phyloP scores from a whole-genome alignment of 2,888 invertebrate genomes.

The Neocrepidodera transversa region DNA sequence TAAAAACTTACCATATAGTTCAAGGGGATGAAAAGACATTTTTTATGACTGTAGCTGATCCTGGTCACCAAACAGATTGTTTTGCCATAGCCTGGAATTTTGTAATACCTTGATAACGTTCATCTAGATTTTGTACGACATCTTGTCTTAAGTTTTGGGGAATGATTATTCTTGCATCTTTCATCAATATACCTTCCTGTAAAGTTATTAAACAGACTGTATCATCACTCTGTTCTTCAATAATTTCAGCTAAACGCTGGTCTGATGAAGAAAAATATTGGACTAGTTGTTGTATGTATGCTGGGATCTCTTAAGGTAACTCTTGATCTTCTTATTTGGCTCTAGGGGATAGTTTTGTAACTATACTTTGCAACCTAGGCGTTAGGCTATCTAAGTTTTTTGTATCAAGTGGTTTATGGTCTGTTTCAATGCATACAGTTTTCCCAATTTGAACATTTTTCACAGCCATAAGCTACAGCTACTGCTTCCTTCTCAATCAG shows the following conservation, averaged over 20 bases:
- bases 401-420: conserved; percentile 16
- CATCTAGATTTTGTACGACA: conserved; percentile 36
- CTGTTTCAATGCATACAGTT: not conserved
- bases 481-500: conserved; percentile 32
- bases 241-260: not conserved
- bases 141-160: conserved; percentile 32
- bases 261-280: no score
- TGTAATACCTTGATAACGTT: conserved; percentile 39
- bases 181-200: conserved; percentile 22
- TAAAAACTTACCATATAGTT: no score
- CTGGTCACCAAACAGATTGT: conserved; percentile 40
- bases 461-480: conserved; percentile 31
- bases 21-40: no score
- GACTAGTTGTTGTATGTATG: no score
- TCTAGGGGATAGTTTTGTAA: no score
- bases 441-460: conserved; percentile 39
- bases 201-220: conserved; percentile 14
- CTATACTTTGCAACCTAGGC: not conserved
- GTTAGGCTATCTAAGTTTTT: conserved; percentile 22
- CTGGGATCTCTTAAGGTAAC: no score
- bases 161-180: conserved; percentile 28
- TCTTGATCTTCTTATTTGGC: no score
- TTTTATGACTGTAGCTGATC: conserved; percentile 26
- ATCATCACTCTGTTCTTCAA: not conserved
- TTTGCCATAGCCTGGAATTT: conserved; percentile 36